Percentiles rank a stretch among this genome's conserved stretches.
Conservation (phyloP, 2,797 vertebrate species). For the Podarcis siculus region DNA sequence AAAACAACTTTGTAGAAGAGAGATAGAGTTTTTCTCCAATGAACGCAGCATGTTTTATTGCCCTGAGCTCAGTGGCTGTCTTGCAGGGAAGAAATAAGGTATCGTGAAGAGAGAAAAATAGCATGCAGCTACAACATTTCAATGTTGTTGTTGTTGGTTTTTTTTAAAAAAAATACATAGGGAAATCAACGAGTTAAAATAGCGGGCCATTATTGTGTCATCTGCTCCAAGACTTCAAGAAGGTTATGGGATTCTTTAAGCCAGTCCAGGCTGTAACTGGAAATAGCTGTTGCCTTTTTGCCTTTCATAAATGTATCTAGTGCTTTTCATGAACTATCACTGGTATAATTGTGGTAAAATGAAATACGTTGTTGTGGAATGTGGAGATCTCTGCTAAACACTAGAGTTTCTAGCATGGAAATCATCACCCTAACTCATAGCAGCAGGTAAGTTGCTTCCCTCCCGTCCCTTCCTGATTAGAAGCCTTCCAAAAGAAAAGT, state of each 20-base stretch:
- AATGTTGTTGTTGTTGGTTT: not conserved
- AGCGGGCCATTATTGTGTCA: not conserved
- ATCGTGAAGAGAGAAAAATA: not conserved
- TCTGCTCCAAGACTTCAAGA: not conserved
- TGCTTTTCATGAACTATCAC: slow-evolving; percentile 46
- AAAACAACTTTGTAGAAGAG: not conserved
- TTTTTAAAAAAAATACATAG: not conserved
- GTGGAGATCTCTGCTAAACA: accelerated
- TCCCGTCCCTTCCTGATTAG: slow-evolving; percentile 2
- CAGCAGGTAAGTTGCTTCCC: slow-evolving; percentile 1
- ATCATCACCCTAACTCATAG: not conserved
- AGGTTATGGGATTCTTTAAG: not conserved
- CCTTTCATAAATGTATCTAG: not conserved
- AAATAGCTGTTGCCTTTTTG: not conserved
- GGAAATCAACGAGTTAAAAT: not conserved
- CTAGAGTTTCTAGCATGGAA: not conserved
- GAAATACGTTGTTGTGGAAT: not conserved
- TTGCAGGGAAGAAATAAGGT: not conserved
- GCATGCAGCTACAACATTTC: not conserved
- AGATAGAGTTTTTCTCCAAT: not conserved
- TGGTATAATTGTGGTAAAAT: slow-evolving; percentile 42
- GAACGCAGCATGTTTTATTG: not conserved
- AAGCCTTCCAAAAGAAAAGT: not conserved
- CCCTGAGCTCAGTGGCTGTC: not conserved
- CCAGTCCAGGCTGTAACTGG: not conserved